Conservation (phyloP, 2,797 vertebrate genomes). For the Eulemur rubriventer region DNA sequence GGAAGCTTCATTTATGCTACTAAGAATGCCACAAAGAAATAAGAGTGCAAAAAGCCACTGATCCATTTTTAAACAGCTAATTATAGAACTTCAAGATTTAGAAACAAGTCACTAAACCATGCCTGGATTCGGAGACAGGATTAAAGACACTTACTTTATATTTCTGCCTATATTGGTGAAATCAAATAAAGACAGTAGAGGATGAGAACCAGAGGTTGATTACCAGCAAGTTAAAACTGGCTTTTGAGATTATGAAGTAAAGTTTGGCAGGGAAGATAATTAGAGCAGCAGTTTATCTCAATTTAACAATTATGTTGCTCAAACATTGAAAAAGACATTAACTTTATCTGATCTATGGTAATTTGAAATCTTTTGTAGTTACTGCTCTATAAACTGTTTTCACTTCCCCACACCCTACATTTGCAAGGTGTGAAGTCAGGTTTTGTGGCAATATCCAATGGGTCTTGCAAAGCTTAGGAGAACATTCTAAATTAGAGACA, state of each 20-base stretch:
- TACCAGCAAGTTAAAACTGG: not conserved
- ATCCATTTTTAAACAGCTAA: not conserved
- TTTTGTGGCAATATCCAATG: not conserved
- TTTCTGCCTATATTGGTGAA: not conserved
- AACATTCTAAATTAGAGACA: not conserved
- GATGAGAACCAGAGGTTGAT: not conserved
- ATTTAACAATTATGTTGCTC: not conserved
- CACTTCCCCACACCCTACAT: not conserved
- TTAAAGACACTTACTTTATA: not conserved
- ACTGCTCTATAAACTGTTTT: not conserved
- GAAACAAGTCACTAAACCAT: not conserved
- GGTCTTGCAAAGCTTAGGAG: not conserved
- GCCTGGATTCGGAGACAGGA: not conserved
- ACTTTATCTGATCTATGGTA: not conserved
- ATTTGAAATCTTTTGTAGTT: constrained; percentile 31
- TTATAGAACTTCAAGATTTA: not conserved
- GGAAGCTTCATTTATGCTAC: not conserved
- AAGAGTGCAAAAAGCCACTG: not conserved
- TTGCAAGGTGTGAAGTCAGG: not conserved
- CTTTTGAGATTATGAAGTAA: not conserved
- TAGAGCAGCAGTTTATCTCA: not conserved
- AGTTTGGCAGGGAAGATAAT: not conserved
- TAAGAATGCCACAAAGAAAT: not conserved
- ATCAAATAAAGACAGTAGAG: not conserved
- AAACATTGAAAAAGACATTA: constrained; percentile 23